Evolutionary conservation across 2,888 invertebrate species (phyloP).

Genomic region (Tachystola acroxantha): DNA sequence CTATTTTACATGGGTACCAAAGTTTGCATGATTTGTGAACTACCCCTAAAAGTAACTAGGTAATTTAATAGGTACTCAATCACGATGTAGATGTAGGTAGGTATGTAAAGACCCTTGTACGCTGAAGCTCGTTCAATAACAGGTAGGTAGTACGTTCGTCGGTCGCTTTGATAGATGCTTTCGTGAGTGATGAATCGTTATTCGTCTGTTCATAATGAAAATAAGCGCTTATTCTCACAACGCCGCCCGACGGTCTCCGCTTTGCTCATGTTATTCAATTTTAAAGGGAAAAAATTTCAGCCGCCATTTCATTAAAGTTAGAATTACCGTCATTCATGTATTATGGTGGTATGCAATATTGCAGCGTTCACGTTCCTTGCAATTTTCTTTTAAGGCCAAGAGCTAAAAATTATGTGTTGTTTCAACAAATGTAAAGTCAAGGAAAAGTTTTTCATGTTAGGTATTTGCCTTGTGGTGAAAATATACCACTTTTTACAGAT

Average conservation of each 20-base stretch:
- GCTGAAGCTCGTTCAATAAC: neutral
- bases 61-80: no score
- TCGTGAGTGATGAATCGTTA: constrained; percentile 13
- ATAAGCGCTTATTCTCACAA: neutral
- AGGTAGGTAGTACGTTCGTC: no score
- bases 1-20: no score
- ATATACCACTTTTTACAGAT: neutral
- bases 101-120: no score
- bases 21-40: no score
- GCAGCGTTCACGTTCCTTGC: constrained; percentile 24
- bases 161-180: neutral
- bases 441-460: constrained; percentile 2
- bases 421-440: constrained; percentile 3
- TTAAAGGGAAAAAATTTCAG: constrained; percentile 10
- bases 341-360: constrained; percentile 32
- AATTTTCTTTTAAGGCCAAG: constrained; percentile 35
- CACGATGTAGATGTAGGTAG: no score
- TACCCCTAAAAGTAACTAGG: no score
- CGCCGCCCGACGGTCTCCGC: neutral
- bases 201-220: constrained; percentile 7
- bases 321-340: constrained; percentile 28
- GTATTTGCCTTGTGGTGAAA: neutral
- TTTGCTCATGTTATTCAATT: constrained; percentile 10
- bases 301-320: constrained; percentile 23
- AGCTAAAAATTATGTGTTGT: constrained; percentile 16